These are phyloP conservation scores for Dinomys branickii DNA, from an alignment of 2,113 vertebrate species.

Conservation along the genomic window DNA sequence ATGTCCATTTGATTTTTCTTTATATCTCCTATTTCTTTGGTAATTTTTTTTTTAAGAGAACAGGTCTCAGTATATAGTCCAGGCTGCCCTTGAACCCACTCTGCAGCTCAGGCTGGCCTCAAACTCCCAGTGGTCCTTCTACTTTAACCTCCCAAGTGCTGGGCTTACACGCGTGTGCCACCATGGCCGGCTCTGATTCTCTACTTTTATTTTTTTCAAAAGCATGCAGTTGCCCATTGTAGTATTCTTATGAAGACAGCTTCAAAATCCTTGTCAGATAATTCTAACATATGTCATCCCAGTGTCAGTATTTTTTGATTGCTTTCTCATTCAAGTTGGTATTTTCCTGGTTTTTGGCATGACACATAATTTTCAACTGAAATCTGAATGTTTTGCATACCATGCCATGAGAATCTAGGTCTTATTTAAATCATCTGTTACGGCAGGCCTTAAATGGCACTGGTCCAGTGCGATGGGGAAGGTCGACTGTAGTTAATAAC, in stretches of 20 bases:
- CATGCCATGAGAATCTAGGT: background rate
- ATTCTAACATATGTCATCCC: slow-evolving; percentile 3
- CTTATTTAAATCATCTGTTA: background rate
- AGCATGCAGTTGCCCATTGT: background rate
- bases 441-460: background rate
- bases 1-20: background rate
- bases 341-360: background rate
- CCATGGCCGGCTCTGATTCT: background rate
- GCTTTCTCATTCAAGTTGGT: background rate
- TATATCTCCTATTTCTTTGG: background rate
- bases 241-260: background rate
- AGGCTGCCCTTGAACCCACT: background rate
- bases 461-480: background rate
- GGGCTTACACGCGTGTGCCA: background rate
- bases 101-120: background rate
- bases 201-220: background rate
- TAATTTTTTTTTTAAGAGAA: background rate
- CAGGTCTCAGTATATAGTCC: background rate
- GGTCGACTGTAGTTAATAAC: background rate
- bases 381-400: background rate
- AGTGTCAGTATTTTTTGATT: background rate
- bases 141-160: background rate
- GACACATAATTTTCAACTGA: slow-evolving; percentile 5
- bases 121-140: background rate
- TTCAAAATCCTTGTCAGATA: slow-evolving; percentile 37